phyloP scores from a whole-genome alignment of 2,113 vertebrate genomes.

The Sorex fumeus region DNA sequence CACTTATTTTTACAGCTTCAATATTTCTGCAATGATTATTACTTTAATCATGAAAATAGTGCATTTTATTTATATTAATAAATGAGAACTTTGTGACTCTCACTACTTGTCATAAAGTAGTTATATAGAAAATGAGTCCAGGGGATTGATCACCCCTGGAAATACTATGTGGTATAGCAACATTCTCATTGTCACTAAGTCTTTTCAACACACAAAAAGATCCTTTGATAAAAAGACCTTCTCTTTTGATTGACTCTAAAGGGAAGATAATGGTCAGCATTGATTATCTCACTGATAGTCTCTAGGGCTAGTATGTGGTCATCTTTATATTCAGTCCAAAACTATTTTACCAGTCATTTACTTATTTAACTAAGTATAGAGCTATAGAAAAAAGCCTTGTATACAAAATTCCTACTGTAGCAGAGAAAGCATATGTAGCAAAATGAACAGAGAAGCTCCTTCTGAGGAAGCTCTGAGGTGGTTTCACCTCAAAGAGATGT shows the following conservation, averaged over 20 bases:
- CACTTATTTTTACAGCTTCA: neutral
- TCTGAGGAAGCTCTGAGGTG: neutral
- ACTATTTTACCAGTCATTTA: neutral
- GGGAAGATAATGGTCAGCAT: neutral
- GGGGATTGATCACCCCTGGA: too few species aligned
- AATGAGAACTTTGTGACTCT: neutral
- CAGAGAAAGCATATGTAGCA: neutral
- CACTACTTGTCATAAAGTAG: neutral
- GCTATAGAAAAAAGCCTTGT: neutral
- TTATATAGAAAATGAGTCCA: neutral
- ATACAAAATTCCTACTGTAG: neutral
- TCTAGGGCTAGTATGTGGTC: neutral
- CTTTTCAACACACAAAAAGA: neutral
- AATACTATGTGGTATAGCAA: neutral
- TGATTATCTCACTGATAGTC: too few species aligned
- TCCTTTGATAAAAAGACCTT: neutral
- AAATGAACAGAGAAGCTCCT: neutral
- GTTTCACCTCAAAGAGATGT: neutral
- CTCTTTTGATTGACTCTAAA: neutral
- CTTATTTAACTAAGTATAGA: neutral
- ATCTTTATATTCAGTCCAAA: neutral
- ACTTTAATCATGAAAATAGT: slow-evolving; percentile 19
- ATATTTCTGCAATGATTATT: slow-evolving; percentile 22
- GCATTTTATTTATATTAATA: neutral
- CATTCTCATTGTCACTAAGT: neutral